phyloP scores from a whole-genome alignment of 2,797 vertebrate species.

The Coreius guichenoti region DNA sequence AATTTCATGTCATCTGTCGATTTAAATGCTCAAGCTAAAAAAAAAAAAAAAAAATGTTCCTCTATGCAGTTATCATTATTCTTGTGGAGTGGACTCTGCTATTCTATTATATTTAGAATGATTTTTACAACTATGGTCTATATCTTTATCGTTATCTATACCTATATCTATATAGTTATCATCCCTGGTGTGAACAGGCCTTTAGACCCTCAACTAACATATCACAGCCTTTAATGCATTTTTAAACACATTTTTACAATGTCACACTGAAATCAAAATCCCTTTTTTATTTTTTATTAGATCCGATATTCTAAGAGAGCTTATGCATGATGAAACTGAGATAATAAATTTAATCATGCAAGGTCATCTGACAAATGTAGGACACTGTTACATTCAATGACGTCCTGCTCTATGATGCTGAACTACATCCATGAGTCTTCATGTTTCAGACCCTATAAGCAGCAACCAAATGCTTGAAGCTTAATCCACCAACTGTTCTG shows the following conservation, averaged over 20 bases:
- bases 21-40: background rate
- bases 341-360: background rate
- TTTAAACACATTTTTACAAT: background rate
- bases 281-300: too few species aligned
- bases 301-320: background rate
- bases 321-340: background rate
- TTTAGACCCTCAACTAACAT: too few species aligned
- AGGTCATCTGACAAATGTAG: background rate
- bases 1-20: background rate
- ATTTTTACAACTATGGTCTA: too few species aligned
- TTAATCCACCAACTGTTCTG: slow-evolving; percentile 59
- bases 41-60: too few species aligned
- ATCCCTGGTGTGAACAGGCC: too few species aligned
- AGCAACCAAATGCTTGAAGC: slow-evolving; percentile 43
- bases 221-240: background rate
- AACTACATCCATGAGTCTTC: slow-evolving; percentile 17
- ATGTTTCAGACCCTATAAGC: slow-evolving; percentile 7
- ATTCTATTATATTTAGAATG: too few species aligned
- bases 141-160: too few species aligned
- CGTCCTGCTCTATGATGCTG: background rate
- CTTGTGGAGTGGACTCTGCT: too few species aligned
- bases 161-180: too few species aligned
- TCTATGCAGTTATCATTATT: too few species aligned
- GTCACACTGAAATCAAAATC: background rate
- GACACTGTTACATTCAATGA: background rate